Conservation (phyloP, 1,140 invertebrate genomes). For the Listronotus oregonensis region DNA sequence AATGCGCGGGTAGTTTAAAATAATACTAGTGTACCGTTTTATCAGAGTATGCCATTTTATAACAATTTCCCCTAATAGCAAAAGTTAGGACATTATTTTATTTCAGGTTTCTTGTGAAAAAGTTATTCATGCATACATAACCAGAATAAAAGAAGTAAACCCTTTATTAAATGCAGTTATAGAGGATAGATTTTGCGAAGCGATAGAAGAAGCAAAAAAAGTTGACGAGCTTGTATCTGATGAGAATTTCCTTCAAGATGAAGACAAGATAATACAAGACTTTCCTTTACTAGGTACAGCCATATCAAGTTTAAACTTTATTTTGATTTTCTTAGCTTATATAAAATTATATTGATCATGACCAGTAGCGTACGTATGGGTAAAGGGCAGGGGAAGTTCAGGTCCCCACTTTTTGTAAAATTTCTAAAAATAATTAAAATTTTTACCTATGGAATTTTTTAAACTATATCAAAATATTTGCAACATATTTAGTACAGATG, state of each 20-base stretch:
- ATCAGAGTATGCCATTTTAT: too few relatives aligned
- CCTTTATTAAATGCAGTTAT: slow-evolving; percentile 75
- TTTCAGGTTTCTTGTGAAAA: slow-evolving; percentile 64
- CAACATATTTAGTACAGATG: too few relatives aligned
- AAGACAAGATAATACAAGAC: slow-evolving; percentile 58
- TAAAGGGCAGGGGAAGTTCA: too few relatives aligned
- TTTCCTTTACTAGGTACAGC: slow-evolving; percentile 68
- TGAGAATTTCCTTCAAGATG: slow-evolving; percentile 49
- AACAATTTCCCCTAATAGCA: background rate
- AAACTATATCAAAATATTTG: too few relatives aligned
- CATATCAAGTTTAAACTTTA: background rate
- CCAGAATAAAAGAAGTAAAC: slow-evolving; percentile 73
- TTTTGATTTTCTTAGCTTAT: too few relatives aligned
- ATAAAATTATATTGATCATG: too few relatives aligned
- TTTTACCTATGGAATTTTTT: too few relatives aligned
- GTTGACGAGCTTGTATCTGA: slow-evolving; percentile 59
- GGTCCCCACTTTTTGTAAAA: too few relatives aligned
- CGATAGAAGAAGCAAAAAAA: slow-evolving; percentile 67
- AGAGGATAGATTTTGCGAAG: slow-evolving; percentile 72
- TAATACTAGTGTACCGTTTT: too few relatives aligned
- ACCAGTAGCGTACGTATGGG: too few relatives aligned
- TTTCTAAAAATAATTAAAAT: too few relatives aligned
- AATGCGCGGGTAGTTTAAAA: too few relatives aligned
- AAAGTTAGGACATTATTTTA: slow-evolving; percentile 6
- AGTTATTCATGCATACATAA: slow-evolving; percentile 69